phyloP scores from a whole-genome alignment of 2,888 invertebrate species.

The Thumatha senex region DNA sequence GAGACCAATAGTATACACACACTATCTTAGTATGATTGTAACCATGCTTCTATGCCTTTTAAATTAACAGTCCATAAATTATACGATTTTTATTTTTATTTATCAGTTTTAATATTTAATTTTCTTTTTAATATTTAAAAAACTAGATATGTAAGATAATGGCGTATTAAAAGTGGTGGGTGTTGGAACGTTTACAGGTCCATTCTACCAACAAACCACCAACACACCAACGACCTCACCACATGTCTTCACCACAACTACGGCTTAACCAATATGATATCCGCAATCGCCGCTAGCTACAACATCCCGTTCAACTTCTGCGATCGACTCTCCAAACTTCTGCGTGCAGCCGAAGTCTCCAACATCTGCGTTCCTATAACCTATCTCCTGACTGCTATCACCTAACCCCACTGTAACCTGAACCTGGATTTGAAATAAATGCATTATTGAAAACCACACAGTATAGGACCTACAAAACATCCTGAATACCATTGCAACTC shows the following conservation, averaged over 20 bases:
- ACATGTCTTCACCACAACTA: conserved; percentile 81
- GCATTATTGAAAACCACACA: conserved; percentile 55
- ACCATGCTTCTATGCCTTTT: background rate
- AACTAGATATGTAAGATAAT: conserved; percentile 41
- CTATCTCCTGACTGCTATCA: conserved; percentile 72
- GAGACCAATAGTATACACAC: conserved; percentile 1
- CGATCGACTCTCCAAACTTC: conserved; percentile 74
- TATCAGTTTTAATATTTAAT: background rate
- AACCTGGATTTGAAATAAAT: conserved; percentile 51
- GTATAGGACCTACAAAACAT: conserved; percentile 57
- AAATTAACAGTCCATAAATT: too few relatives aligned
- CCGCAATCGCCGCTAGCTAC: conserved; percentile 73
- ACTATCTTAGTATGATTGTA: background rate
- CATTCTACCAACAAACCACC: conserved; percentile 83
- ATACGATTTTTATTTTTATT: too few relatives aligned
- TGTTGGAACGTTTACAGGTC: conserved; percentile 84
- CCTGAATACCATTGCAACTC: conserved; percentile 61
- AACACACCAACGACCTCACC: conserved; percentile 82
- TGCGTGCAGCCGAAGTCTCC: conserved; percentile 72
- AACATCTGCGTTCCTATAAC: conserved; percentile 66
- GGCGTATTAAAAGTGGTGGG: conserved; percentile 81
- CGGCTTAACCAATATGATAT: conserved; percentile 77
- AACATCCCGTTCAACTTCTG: conserved; percentile 71
- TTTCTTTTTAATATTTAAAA: conserved; percentile 1
- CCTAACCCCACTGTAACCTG: conserved; percentile 59